A percentile compares a stretch with the other conserved stretches of the same genome.
Evolutionary conservation across 2,113 vertebrate genomes (phyloP).

Genomic region (Nematolebias whitei): DNA sequence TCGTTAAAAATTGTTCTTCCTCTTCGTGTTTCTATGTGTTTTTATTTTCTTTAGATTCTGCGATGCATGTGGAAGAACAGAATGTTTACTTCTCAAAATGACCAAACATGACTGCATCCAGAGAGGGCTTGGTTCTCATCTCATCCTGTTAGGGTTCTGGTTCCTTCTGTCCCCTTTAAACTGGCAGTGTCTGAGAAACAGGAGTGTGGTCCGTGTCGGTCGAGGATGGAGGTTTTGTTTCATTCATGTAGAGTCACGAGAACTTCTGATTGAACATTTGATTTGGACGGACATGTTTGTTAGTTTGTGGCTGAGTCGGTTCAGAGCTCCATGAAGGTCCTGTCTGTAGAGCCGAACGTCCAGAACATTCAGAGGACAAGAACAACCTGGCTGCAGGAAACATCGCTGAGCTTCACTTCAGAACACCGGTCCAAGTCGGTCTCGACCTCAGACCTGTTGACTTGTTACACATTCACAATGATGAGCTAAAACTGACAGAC

Average conservation of each 20-base stretch:
- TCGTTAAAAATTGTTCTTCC: constrained; percentile 41
- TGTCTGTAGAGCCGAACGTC: constrained; percentile 19
- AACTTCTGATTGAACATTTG: constrained; percentile 55
- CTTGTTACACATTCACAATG: no score
- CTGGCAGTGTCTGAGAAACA: constrained; percentile 29
- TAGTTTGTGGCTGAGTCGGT: constrained; percentile 27
- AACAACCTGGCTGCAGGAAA: no score
- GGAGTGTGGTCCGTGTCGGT: constrained; percentile 11
- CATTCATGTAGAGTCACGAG: constrained; percentile 64
- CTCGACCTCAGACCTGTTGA: no score
- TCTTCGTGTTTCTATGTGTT: constrained; percentile 41
- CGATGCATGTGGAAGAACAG: constrained; percentile 61
- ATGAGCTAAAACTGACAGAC: no score
- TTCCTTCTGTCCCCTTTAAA: constrained; percentile 9
- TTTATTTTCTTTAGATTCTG: constrained; percentile 38
- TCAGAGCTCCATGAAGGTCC: constrained; percentile 27
- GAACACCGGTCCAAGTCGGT: no score
- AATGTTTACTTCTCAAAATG: constrained; percentile 56
- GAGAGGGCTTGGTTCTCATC: constrained; percentile 37
- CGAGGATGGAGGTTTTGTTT: constrained; percentile 66
- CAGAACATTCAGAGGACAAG: no score
- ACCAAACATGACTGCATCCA: constrained; percentile 15
- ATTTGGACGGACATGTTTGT: constrained; percentile 27
- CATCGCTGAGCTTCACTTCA: no score
- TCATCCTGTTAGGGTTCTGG: constrained; percentile 46